phyloP scores from a whole-genome alignment of 2,797 vertebrate genomes.

The Fratercula arctica region DNA sequence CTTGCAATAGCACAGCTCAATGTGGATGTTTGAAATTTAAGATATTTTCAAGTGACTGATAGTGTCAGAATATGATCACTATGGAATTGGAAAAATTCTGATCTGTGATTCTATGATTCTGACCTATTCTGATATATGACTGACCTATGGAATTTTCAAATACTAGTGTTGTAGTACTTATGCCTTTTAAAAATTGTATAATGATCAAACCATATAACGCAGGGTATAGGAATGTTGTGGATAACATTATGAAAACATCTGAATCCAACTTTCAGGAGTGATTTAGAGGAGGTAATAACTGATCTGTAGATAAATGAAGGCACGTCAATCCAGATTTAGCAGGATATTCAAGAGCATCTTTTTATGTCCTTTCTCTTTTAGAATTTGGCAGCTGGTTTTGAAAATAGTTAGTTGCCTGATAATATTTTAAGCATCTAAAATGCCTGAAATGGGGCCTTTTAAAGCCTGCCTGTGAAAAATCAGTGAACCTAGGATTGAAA shows the following conservation, averaged over 20 bases:
- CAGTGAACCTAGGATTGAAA: neutral
- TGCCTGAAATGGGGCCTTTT: neutral
- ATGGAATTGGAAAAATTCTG: neutral
- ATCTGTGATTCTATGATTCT: neutral
- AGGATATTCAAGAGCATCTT: neutral
- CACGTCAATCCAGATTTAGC: neutral
- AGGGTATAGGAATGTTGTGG: neutral
- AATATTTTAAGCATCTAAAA: neutral
- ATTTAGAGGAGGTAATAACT: neutral
- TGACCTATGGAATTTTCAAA: neutral
- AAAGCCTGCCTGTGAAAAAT: neutral
- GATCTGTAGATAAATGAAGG: neutral
- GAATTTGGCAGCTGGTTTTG: neutral
- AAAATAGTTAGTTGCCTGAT: neutral
- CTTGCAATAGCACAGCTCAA: neutral
- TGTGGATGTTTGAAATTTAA: neutral
- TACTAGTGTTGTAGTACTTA: neutral
- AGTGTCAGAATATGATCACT: neutral
- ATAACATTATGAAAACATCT: neutral
- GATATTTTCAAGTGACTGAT: neutral
- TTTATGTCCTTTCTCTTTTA: neutral
- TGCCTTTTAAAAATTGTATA: neutral
- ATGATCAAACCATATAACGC: neutral
- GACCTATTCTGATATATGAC: neutral
- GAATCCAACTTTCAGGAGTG: neutral